These are phyloP conservation scores for Larimichthys crocea DNA, from an alignment of 2,113 vertebrate species.

Conservation along the genomic window DNA sequence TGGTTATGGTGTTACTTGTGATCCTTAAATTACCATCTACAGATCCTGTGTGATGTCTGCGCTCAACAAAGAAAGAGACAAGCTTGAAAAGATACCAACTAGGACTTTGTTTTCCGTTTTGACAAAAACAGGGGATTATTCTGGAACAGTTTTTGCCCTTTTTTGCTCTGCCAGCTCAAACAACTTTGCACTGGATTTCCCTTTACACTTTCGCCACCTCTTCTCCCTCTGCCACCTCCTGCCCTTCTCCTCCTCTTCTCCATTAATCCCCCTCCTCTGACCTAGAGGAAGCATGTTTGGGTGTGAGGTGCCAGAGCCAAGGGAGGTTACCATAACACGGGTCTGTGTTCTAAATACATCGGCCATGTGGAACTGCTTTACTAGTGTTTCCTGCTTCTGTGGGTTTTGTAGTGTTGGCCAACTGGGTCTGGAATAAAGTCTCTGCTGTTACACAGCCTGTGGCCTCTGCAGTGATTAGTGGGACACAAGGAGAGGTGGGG, in stretches of 20 bases:
- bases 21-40: conserved; percentile 52
- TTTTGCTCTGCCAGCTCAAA: conserved; percentile 24
- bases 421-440: conserved; percentile 64
- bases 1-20: conserved; percentile 49
- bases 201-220: conserved; percentile 37
- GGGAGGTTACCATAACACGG: conserved; percentile 79
- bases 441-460: conserved; percentile 55
- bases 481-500: conserved; percentile 45
- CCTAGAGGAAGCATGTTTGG: conserved; percentile 67
- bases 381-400: conserved; percentile 78
- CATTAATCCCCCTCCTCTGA: conserved; percentile 46
- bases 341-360: conserved; percentile 73
- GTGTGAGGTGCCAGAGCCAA: conserved; percentile 70
- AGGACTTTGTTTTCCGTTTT: conserved; percentile 37
- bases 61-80: conserved; percentile 37
- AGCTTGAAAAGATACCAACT: conserved; percentile 10
- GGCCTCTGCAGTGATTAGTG: conserved; percentile 60
- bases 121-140: conserved; percentile 23
- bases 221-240: conserved; percentile 32
- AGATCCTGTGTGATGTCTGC: conserved; percentile 34
- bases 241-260: conserved; percentile 16
- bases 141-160: neutral
- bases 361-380: conserved; percentile 84
- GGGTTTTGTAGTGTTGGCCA: conserved; percentile 63
- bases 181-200: conserved; percentile 19